phyloP scores from a whole-genome alignment of 2,113 vertebrate genomes.

The Calcarius ornatus region DNA sequence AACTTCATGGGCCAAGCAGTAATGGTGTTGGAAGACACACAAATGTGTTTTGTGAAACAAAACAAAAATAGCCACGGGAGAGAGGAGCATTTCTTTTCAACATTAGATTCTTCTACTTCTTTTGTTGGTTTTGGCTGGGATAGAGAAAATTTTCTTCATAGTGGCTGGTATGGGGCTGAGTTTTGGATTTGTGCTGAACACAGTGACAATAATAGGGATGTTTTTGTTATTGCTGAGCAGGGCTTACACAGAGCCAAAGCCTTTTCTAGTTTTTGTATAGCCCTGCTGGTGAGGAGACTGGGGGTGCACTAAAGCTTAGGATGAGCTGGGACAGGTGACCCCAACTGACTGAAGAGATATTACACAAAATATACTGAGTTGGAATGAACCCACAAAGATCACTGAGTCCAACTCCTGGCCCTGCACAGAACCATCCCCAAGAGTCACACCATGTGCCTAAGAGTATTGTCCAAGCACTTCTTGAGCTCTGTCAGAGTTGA shows the following conservation, averaged over 20 bases:
- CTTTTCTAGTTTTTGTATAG: background rate
- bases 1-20: fast-evolving
- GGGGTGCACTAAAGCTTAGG: too few species aligned
- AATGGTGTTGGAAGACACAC: background rate
- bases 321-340: background rate
- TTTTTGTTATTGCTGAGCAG: background rate
- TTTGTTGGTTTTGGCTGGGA: background rate
- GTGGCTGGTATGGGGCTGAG: background rate
- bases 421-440: background rate
- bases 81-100: background rate
- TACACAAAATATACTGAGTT: background rate
- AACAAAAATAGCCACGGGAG: background rate
- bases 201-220: background rate
- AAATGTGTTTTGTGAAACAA: background rate
- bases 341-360: background rate
- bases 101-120: background rate
- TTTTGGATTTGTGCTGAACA: background rate
- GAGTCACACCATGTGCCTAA: background rate
- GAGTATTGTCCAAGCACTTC: background rate
- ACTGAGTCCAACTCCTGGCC: background rate
- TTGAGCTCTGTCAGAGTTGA: background rate
- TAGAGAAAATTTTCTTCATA: background rate
- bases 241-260: background rate
- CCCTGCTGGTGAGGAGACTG: background rate
- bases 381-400: background rate